phyloP scores from a whole-genome alignment of 2,888 invertebrate species.

The Dryobotodes eremita region DNA sequence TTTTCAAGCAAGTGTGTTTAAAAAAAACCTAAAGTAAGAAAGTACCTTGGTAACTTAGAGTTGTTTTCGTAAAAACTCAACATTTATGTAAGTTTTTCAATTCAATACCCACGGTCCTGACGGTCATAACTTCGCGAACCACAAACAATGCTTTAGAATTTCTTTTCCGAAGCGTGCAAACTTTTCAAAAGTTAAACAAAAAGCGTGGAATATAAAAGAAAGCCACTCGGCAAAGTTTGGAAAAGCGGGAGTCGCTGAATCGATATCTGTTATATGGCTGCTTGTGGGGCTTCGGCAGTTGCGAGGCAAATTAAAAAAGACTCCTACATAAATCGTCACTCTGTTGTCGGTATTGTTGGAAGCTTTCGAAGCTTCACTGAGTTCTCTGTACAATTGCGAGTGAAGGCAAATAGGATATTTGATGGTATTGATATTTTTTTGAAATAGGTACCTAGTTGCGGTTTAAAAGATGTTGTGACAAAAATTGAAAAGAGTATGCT shows the following conservation, averaged over 20 bases:
- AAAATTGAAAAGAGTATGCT: no score
- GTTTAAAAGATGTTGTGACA: no score
- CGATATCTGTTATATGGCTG: slow-evolving; percentile 77
- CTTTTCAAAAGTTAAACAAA: slow-evolving; percentile 34
- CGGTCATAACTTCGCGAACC: slow-evolving; percentile 24
- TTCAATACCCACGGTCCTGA: slow-evolving; percentile 16
- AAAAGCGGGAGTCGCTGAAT: slow-evolving; percentile 74
- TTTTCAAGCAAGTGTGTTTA: background rate
- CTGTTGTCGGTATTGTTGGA: slow-evolving; percentile 56
- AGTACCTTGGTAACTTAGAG: background rate
- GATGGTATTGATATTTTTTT: background rate
- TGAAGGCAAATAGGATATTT: background rate
- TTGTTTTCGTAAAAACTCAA: background rate
- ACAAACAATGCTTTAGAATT: slow-evolving; percentile 44
- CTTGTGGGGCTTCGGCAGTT: slow-evolving; percentile 76
- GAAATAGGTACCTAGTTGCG: background rate
- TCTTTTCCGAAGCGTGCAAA: slow-evolving; percentile 19
- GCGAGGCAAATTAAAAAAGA: slow-evolving; percentile 81
- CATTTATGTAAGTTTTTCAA: slow-evolving; percentile 1
- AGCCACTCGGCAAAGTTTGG: slow-evolving; percentile 68
- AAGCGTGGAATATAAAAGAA: slow-evolving; percentile 43
- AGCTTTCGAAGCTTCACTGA: slow-evolving; percentile 53
- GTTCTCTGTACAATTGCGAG: slow-evolving; percentile 1
- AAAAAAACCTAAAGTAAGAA: background rate
- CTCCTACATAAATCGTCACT: slow-evolving; percentile 65